Base-by-base conservation (phyloP, 2,888 invertebrate genomes). In the Invenusta paracnida region DNA sequence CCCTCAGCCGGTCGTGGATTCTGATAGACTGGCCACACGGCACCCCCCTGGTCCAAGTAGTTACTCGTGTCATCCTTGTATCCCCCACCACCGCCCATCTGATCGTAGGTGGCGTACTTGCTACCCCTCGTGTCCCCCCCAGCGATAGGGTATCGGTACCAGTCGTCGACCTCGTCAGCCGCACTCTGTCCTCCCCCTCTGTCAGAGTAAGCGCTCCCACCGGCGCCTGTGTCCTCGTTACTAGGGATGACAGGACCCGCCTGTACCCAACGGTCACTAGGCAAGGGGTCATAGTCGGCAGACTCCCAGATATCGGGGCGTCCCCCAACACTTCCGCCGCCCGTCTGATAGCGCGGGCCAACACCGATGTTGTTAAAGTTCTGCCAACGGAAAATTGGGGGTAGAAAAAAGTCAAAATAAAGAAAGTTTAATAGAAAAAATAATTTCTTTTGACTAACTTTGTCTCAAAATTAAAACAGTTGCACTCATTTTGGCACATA, bases 311-410 rank as follows among this genome's bases (percentile, higher is more conserved):
- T 23, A 23, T 73, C 73, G 73, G 11, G 5, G 73, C 25, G 11
- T 23, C 73, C 23, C 11, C 73, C 27, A 23, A 5, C 73, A 5
- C 5, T 11, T 17, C 17, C 5, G 5, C 48, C 48, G 5, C 17
- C 5, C 5, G 48, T 11, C 17, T 73, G 73, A 23, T 73, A 73
- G 73, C 73, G 73, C 11, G 73, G 73, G 2, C 73, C 73, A 2
- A 73, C 27, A n/a, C 73, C 73, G 73, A 73, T 73, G 73, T 73
- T 73, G 73, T 73, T 73, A 23, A 23, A 73, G 73, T 73, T 73
- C 73, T 73, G 73, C 48, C 17, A 17, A 17, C 48, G 48, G 48
- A 17, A 48, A 48, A 17, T 48, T 5, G 48, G 48, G 48, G 5
- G 48, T 11, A 48, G 5, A 11, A 48, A n/a, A n/a, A n/a, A n/a